Percentiles rank a stretch among this genome's conserved stretches.
phyloP scores from a whole-genome alignment of 2,888 invertebrate genomes.

The Furcula furcula region DNA sequence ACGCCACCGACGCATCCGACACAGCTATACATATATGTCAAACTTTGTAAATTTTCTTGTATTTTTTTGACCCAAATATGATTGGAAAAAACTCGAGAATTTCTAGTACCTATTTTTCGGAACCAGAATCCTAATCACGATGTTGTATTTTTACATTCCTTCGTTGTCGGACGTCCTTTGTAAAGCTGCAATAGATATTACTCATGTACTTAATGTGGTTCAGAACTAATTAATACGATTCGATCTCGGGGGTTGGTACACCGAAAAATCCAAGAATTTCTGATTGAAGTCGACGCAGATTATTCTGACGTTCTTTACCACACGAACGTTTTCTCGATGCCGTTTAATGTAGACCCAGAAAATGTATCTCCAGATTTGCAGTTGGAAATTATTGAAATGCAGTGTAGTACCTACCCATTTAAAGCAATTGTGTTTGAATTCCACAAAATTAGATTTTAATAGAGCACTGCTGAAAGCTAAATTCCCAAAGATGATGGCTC shows the following conservation, averaged over 20 bases:
- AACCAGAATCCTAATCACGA: slow-evolving; percentile 3
- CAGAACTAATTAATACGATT: slow-evolving; percentile 14
- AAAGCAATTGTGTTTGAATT: too few species aligned
- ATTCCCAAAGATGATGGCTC: slow-evolving; percentile 6
- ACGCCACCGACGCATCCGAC: too few species aligned
- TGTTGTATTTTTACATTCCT: slow-evolving; percentile 15
- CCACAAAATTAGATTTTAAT: slow-evolving; percentile 12
- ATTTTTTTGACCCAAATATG: slow-evolving; percentile 10
- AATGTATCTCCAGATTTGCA: slow-evolving; percentile 10
- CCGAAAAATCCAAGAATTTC: slow-evolving; percentile 16
- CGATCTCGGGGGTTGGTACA: slow-evolving; percentile 13
- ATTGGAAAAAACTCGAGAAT: background rate
- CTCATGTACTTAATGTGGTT: slow-evolving; percentile 12
- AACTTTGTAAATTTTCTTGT: too few species aligned
- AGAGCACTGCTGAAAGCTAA: slow-evolving; percentile 9
- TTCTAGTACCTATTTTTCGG: too few species aligned
- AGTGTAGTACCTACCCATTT: slow-evolving; percentile 16
- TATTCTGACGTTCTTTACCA: too few species aligned
- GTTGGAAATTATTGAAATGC: slow-evolving; percentile 16
- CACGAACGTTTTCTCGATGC: slow-evolving; percentile 3
- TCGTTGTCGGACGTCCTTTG: slow-evolving; percentile 16
- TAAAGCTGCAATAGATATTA: slow-evolving; percentile 14
- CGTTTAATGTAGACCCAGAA: slow-evolving; percentile 8
- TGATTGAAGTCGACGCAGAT: slow-evolving; percentile 4
- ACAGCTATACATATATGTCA: too few species aligned